phyloP scores from a whole-genome alignment of 2,888 invertebrate genomes.

The Branchipolynoe longqiensis region DNA sequence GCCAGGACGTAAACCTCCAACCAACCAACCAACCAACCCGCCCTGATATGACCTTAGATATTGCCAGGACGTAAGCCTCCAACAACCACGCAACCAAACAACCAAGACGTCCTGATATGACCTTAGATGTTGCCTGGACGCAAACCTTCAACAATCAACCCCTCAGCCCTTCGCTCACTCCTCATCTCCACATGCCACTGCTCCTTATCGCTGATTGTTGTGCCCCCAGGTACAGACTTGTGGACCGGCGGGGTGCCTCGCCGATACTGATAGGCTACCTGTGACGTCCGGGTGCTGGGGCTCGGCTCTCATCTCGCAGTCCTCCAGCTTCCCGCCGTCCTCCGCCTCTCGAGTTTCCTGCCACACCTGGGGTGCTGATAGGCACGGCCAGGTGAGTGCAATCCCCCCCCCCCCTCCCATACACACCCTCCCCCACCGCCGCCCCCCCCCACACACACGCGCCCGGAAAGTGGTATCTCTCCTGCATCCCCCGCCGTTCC shows the following conservation, averaged over 20 bases:
- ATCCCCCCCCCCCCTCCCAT: slow-evolving; percentile 4
- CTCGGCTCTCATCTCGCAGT: background rate
- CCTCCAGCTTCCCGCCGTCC: background rate
- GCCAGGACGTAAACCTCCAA: too few relatives aligned
- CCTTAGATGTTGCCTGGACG: too few relatives aligned
- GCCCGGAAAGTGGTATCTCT: too few relatives aligned
- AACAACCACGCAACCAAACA: too few relatives aligned
- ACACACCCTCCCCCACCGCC: background rate
- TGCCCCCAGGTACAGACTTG: background rate
- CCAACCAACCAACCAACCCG: too few relatives aligned
- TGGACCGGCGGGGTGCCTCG: background rate
- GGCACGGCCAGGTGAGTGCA: slow-evolving; percentile 42
- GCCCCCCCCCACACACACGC: background rate
- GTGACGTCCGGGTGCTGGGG: background rate
- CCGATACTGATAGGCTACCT: background rate
- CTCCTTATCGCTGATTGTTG: slow-evolving; percentile 1
- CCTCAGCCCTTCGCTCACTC: too few relatives aligned
- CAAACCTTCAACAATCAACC: too few relatives aligned
- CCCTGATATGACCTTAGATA: too few relatives aligned
- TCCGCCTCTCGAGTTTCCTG: slow-evolving; percentile 4
- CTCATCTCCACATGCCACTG: background rate
- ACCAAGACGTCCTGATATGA: too few relatives aligned
- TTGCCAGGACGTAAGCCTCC: too few relatives aligned
- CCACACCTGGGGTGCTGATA: slow-evolving; percentile 54
- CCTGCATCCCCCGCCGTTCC: too few relatives aligned